Evolutionary conservation across 2,888 invertebrate genomes (phyloP).

Genomic region (Ectemnius cavifrons): DNA sequence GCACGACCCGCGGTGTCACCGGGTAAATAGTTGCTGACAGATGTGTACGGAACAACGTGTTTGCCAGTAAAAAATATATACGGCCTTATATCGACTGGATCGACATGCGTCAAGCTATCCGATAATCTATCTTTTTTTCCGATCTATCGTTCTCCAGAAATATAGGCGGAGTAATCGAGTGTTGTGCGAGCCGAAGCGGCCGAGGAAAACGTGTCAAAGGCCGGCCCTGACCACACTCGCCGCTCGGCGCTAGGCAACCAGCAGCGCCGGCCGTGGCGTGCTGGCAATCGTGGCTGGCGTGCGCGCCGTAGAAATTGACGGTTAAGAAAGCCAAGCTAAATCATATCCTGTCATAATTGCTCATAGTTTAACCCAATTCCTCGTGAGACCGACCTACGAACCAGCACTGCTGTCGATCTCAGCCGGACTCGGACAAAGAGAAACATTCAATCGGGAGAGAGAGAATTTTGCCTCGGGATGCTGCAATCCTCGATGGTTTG

Average conservation of each 20-base stretch:
- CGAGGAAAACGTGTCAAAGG: slow-evolving; percentile 66
- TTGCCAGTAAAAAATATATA: slow-evolving; percentile 5
- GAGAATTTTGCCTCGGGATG: no score
- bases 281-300: slow-evolving; percentile 52
- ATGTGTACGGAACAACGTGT: slow-evolving; percentile 38
- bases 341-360: slow-evolving; percentile 72
- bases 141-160: background rate
- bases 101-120: slow-evolving; percentile 9
- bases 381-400: slow-evolving; percentile 47
- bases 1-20: background rate
- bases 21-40: slow-evolving; percentile 46
- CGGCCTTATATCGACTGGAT: slow-evolving; percentile 23
- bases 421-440: no score
- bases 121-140: slow-evolving; percentile 3
- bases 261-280: slow-evolving; percentile 42
- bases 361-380: slow-evolving; percentile 70
- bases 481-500: no score
- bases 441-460: no score
- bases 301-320: slow-evolving; percentile 63
- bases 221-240: slow-evolving; percentile 65
- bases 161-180: background rate
- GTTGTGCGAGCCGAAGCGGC: slow-evolving; percentile 11
- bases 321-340: slow-evolving; percentile 68
- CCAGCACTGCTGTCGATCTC: no score
- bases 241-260: background rate